phyloP scores from a whole-genome alignment of 2,113 vertebrate species.

The Montifringilla adamsi region DNA sequence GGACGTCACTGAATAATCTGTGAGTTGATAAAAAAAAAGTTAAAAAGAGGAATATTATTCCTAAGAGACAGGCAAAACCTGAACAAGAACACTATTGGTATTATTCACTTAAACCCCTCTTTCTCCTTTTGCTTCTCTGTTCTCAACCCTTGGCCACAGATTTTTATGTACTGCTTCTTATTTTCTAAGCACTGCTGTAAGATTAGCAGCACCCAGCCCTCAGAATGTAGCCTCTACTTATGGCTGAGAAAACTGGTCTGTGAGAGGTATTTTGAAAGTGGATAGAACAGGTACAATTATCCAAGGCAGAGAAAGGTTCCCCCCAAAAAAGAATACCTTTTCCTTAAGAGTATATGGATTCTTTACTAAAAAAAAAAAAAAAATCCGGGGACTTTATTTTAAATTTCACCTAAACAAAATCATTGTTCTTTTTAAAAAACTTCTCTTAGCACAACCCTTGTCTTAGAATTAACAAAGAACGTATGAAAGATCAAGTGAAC shows the following conservation, averaged over 20 bases:
- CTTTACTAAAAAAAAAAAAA: background rate
- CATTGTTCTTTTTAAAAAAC: background rate
- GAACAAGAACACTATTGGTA: background rate
- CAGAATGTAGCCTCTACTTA: background rate
- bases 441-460: background rate
- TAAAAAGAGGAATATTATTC: background rate
- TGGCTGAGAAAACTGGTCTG: background rate
- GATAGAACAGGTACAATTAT: background rate
- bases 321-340: background rate
- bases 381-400: background rate
- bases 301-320: background rate
- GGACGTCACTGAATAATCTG: constrained; percentile 91
- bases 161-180: background rate
- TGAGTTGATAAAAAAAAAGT: background rate
- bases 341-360: background rate
- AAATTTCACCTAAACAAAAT: background rate
- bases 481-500: background rate
- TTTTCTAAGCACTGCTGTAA: background rate
- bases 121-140: background rate
- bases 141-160: background rate
- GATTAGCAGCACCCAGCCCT: background rate
- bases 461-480: background rate
- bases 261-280: background rate
- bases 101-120: background rate
- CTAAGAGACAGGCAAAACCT: background rate